phyloP scores from a whole-genome alignment of 1,140 invertebrate genomes.

The Saccostrea cuccullata region DNA sequence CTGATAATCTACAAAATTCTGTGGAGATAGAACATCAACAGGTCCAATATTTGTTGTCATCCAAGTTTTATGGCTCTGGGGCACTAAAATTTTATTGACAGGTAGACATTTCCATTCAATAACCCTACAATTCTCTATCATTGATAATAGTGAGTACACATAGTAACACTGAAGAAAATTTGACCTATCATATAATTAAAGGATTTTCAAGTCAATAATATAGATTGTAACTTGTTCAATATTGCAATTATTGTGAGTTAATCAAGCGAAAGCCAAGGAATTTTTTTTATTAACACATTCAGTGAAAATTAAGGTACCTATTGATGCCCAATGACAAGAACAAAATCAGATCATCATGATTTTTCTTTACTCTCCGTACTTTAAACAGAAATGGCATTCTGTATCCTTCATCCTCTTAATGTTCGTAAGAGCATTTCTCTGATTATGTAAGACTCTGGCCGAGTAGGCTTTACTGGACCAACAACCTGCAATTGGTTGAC shows the following conservation, averaged over 20 bases:
- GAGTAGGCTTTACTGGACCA: neutral
- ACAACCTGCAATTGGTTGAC: neutral
- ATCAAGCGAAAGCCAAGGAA: neutral
- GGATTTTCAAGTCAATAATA: neutral
- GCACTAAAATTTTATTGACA: neutral
- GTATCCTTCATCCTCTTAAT: neutral
- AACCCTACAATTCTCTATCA: neutral
- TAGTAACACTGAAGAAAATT: neutral
- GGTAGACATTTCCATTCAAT: neutral
- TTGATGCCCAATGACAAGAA: neutral
- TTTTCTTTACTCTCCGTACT: neutral
- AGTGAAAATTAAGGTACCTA: neutral
- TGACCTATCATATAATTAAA: neutral
- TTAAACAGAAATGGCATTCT: neutral
- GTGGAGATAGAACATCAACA: too few relatives aligned
- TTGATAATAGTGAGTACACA: neutral
- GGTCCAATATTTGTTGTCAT: neutral
- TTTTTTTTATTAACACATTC: neutral
- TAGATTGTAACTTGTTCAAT: neutral
- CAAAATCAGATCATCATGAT: neutral
- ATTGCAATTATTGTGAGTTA: neutral
- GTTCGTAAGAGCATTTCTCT: neutral
- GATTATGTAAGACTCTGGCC: neutral
- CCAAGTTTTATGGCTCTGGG: neutral
- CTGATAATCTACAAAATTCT: too few relatives aligned